A percentile compares a stretch with the other conserved stretches of the same genome.
These are phyloP conservation scores for Sylvia borin DNA, from an alignment of 2,797 vertebrate species.

Conservation along the genomic window DNA sequence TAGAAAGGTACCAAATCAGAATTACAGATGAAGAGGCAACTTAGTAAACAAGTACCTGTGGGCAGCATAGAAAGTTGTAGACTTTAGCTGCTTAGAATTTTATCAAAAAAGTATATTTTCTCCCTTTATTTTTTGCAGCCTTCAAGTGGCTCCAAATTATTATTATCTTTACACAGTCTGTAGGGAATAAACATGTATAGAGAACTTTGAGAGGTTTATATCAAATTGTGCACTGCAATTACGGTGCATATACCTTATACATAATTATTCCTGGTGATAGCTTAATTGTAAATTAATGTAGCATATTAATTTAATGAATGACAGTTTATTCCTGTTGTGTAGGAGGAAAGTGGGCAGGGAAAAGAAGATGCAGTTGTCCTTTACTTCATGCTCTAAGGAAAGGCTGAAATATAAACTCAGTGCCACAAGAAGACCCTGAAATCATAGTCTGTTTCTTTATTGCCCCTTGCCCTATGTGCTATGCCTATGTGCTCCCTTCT, in stretches of 20 bases:
- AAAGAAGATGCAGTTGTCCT: neutral
- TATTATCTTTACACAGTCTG: neutral
- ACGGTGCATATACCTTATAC: neutral
- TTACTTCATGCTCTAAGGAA: neutral
- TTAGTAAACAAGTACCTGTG: neutral
- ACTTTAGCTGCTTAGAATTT: neutral
- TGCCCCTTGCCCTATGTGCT: neutral
- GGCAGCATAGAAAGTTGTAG: neutral
- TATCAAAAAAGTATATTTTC: neutral
- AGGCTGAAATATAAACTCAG: neutral
- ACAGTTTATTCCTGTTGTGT: neutral
- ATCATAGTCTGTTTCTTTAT: neutral
- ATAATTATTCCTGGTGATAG: neutral
- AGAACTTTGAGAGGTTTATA: neutral
- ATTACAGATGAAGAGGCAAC: neutral
- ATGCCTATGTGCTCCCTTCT: neutral
- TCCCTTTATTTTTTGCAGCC: neutral
- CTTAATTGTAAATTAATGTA: constrained; percentile 44
- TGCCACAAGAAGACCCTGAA: neutral
- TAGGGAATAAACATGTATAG: neutral
- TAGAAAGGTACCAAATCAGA: neutral
- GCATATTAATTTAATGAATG: constrained; percentile 6
- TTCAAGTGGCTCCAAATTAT: neutral
- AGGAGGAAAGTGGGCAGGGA: constrained; percentile 6
- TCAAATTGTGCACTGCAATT: neutral